These are phyloP conservation scores for Pristionchus maxplancki DNA, from an alignment of 2,888 invertebrate genomes.

Conservation along the genomic window DNA sequence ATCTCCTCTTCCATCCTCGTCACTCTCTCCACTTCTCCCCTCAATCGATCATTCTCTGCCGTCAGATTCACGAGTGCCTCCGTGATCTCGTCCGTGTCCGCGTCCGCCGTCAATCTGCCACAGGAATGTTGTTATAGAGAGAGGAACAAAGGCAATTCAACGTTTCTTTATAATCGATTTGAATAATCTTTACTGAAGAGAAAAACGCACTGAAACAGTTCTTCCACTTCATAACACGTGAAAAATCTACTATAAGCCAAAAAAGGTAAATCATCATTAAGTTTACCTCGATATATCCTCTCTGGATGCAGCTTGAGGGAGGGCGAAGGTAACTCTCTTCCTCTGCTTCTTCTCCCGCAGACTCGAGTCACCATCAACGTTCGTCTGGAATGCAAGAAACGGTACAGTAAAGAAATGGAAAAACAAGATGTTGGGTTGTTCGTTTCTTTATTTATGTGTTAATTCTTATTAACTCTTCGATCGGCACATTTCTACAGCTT, in stretches of 20 bases:
- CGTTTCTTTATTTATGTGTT: too few relatives aligned
- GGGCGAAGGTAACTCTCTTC: conserved; percentile 75
- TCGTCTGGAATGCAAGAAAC: neutral
- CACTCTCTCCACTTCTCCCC: conserved; percentile 53
- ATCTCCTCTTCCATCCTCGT: conserved; percentile 9
- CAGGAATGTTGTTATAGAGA: neutral
- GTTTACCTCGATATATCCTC: conserved; percentile 46
- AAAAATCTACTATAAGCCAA: too few relatives aligned
- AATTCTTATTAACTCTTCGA: too few relatives aligned
- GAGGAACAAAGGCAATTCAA: too few relatives aligned
- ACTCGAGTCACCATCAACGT: neutral
- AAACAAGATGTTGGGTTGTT: too few relatives aligned
- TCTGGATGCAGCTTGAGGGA: conserved; percentile 56
- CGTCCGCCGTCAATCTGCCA: conserved; percentile 43
- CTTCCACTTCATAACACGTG: too few relatives aligned
- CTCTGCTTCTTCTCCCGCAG: conserved; percentile 56
- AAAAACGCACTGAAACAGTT: too few relatives aligned
- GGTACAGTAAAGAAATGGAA: neutral
- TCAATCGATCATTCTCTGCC: conserved; percentile 65
- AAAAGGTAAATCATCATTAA: too few relatives aligned
- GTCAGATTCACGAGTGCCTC: conserved; percentile 58
- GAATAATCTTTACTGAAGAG: too few relatives aligned
- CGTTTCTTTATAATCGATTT: too few relatives aligned
- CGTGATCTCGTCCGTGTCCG: conserved; percentile 53
- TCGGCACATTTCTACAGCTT: too few relatives aligned